Conservation (phyloP, 1,140 invertebrate species). For the Brachionus manjavacas region DNA sequence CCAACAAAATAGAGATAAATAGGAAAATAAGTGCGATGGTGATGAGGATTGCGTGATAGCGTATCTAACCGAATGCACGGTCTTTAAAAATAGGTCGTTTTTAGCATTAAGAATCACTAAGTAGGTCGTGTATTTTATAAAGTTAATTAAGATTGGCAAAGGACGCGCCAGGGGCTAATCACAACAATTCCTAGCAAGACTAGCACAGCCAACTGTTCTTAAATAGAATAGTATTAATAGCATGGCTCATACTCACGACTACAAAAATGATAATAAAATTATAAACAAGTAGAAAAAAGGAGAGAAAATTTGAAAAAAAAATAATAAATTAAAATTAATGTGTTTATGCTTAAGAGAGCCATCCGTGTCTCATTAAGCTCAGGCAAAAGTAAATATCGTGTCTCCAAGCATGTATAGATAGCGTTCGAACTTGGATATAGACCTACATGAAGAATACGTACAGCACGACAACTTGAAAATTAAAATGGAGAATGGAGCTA, state of each 20-base stretch:
- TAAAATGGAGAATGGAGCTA: constrained; percentile 3
- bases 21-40: not conserved
- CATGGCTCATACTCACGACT: constrained; percentile 16
- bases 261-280: constrained; percentile 32
- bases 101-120: not conserved
- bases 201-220: not conserved
- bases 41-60: not conserved
- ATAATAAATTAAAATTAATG: constrained; percentile 28
- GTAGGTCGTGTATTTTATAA: not conserved
- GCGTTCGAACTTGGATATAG: not conserved
- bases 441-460: not conserved
- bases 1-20: too few species aligned
- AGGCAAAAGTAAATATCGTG: not conserved
- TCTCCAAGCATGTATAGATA: not conserved
- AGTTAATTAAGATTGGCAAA: not conserved
- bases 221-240: not conserved
- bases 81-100: not conserved
- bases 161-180: not conserved
- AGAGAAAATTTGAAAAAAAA: not conserved
- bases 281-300: not conserved
- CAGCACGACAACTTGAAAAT: not conserved
- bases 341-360: not conserved
- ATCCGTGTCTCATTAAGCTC: not conserved
- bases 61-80: not conserved
- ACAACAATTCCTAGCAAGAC: not conserved